Conservation (phyloP, 2,113 vertebrate species). For the Brachypteracias leptosomus region DNA sequence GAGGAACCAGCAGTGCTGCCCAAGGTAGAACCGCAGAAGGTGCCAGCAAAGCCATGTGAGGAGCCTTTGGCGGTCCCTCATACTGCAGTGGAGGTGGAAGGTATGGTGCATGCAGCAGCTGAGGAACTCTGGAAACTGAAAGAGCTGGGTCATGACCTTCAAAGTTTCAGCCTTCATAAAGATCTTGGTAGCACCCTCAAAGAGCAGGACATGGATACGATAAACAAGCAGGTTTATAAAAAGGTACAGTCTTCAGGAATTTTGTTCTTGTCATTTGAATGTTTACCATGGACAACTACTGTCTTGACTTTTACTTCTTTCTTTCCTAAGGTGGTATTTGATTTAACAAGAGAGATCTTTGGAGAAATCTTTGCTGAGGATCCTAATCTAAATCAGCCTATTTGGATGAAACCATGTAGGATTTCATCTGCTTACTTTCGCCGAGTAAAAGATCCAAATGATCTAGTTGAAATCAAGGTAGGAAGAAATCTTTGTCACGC, state of each 20-base stretch:
- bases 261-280: background rate
- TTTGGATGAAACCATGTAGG: conserved; percentile 90
- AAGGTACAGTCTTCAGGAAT: conserved; percentile 75
- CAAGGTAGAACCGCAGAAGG: conserved; percentile 78
- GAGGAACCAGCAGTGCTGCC: conserved; percentile 73
- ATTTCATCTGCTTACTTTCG: conserved; percentile 82
- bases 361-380: conserved; percentile 92
- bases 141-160: conserved; percentile 75
- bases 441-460: conserved; percentile 81
- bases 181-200: conserved; percentile 64
- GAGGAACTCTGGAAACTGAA: conserved; percentile 89
- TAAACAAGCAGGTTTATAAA: conserved; percentile 86
- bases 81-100: conserved; percentile 82
- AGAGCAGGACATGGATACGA: conserved; percentile 76
- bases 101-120: conserved; percentile 83
- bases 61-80: conserved; percentile 90
- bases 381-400: conserved; percentile 85
- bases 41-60: conserved; percentile 78
- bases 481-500: background rate
- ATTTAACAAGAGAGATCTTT: conserved; percentile 93
- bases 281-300: background rate
- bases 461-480: conserved; percentile 89
- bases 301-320: background rate
- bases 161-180: conserved; percentile 67
- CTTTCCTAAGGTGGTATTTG: conserved; percentile 86